phyloP scores from a whole-genome alignment of 1,140 invertebrate species.

The Himalopsyche phryganea region DNA sequence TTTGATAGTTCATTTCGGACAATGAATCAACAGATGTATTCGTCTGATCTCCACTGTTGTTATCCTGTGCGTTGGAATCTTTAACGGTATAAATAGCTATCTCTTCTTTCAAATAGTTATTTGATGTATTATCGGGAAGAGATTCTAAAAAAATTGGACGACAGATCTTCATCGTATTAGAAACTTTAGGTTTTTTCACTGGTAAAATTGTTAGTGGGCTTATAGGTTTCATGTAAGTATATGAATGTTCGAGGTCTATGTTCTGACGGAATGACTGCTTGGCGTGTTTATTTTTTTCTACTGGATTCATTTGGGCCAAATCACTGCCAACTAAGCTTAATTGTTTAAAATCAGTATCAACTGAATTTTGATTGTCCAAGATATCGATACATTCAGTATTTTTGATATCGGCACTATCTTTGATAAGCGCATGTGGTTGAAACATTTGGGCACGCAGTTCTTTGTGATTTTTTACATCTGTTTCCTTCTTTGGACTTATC shows the following conservation, averaged over 20 bases:
- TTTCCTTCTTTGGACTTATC: conserved; percentile 51
- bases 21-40: conserved; percentile 5
- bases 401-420: too few species aligned
- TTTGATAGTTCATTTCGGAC: conserved; percentile 5
- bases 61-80: background rate
- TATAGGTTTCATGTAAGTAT: too few species aligned
- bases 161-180: conserved; percentile 2
- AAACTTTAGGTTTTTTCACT: background rate
- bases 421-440: conserved; percentile 37
- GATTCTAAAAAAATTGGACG: conserved; percentile 6
- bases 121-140: conserved; percentile 6
- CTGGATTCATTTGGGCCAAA: too few species aligned
- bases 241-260: too few species aligned
- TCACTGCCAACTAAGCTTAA: too few species aligned
- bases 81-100: too few species aligned
- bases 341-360: too few species aligned
- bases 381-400: too few species aligned
- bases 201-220: too few species aligned
- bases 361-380: too few species aligned
- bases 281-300: too few species aligned
- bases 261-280: too few species aligned
- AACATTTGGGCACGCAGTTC: conserved; percentile 46
- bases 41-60: background rate
- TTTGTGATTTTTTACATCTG: conserved; percentile 46
- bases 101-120: background rate